Evolutionary conservation across 2,113 vertebrate species (phyloP), one percentile per base, ranked within the genome.

Genomic region (Ovibos moschatus): DNA sequence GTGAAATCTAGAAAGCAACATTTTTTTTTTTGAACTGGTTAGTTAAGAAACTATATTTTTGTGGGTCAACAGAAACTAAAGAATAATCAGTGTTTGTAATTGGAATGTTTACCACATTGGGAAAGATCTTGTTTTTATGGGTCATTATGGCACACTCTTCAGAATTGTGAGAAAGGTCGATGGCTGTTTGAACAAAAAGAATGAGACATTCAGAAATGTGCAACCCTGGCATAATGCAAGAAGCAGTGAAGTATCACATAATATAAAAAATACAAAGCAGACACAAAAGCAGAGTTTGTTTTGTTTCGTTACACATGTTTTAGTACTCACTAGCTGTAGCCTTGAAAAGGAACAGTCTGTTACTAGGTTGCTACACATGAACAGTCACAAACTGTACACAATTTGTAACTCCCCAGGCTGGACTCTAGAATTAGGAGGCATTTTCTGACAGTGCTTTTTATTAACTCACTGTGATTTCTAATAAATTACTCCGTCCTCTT

Each of bases 381-480:
- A 45, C 11, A 91, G 60, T 83, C 74, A 92, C 30, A 91, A 89
- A 89, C 50, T 71, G 7, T 33, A 30, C 43, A 53, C 83, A 84
- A 30, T 94, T 95, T 83, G 36, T 55, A 62, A 47, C 43, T 51
- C 55, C 60, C 13, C 36, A 8, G 40, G 57, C 40, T 87, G 21
- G 84, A 87, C 57, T 93, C 67, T 53, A 86, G 71, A 96, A 43
- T 90, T 93, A 90, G 85, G 58, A 95, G 86, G 53, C 57, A 93
- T 87, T 91, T 97, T 78, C 79, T 79, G 86, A 64, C 96, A 89
- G 62, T 53, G 23, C 51, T 51, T 89, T 97, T 96, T 96, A 84
- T 91, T 96, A 96, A 92, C 58, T 88, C 74, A 67, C 58, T 89
- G 62, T 82, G 79, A 67, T 82, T 94, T 83, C 89, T 96, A 91